Evolutionary conservation across 2,797 vertebrate species (phyloP).

Genomic region (Parotocinclus haroldoi): DNA sequence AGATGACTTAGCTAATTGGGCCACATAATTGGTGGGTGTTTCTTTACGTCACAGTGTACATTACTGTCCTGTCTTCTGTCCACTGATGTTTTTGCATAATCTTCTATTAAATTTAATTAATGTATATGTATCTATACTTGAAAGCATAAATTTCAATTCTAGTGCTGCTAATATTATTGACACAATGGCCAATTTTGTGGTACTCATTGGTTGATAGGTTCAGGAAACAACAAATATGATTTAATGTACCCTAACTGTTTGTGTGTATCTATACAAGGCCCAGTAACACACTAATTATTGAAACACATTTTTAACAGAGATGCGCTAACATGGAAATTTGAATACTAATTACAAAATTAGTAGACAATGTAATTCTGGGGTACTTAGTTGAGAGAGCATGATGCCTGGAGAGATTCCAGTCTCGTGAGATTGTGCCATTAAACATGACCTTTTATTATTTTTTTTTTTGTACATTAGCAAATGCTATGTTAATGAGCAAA

Average conservation of each 20-base stretch:
- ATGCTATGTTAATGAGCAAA: conserved; percentile 47
- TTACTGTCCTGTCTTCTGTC: background rate
- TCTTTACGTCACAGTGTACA: background rate
- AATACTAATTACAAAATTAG: conserved; percentile 59
- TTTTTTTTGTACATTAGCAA: conserved; percentile 36
- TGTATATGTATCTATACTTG: too few species aligned
- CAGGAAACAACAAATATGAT: too few species aligned
- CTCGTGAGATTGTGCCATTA: conserved; percentile 29
- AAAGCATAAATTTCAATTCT: too few species aligned
- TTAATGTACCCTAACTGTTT: background rate
- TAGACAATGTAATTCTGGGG: conserved; percentile 51
- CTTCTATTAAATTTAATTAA: too few species aligned
- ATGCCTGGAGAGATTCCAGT: conserved; percentile 42
- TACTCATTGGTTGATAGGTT: too few species aligned
- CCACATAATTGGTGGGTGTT: background rate
- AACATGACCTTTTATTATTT: conserved; percentile 33
- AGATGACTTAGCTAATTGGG: too few species aligned
- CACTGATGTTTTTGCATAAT: too few species aligned
- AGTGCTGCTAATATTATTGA: too few species aligned
- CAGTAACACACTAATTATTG: conserved; percentile 32
- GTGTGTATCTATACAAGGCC: conserved; percentile 34
- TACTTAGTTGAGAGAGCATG: conserved; percentile 49
- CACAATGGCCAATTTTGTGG: too few species aligned
- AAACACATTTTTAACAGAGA: conserved; percentile 44
- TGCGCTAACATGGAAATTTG: conserved; percentile 50